Evolutionary conservation across 2,888 invertebrate species (phyloP).

Genomic region (Nephrotoma flavescens): DNA sequence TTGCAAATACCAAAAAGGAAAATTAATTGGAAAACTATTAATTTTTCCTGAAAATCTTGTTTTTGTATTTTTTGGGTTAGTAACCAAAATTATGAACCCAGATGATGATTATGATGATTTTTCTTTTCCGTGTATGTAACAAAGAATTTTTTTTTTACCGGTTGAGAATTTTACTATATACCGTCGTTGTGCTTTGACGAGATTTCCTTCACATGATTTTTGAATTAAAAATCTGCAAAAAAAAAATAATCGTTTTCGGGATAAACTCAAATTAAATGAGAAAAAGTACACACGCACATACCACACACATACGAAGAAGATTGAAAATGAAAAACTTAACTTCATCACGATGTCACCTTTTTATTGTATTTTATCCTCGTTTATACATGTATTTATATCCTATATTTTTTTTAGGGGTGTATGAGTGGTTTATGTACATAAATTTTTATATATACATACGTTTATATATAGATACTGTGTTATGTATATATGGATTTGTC

Average conservation of each 20-base stretch:
- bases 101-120: not conserved
- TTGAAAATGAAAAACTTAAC: not conserved
- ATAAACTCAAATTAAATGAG: not conserved
- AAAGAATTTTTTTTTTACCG: not conserved
- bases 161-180: too few species aligned
- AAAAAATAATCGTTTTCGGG: not conserved
- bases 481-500: not conserved
- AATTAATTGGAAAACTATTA: not conserved
- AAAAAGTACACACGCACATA: not conserved
- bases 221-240: not conserved
- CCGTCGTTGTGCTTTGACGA: not conserved
- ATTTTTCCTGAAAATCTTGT: not conserved
- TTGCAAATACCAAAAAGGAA: not conserved
- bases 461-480: not conserved
- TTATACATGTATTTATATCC: not conserved
- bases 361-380: not conserved
- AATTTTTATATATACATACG: not conserved
- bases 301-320: not conserved
- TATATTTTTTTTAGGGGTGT: not conserved
- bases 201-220: not conserved
- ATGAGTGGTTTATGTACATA: not conserved
- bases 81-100: not conserved
- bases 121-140: not conserved
- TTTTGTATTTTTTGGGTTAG: not conserved
- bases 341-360: constrained; percentile 4